phyloP scores from a whole-genome alignment of 1,140 invertebrate genomes.

The Orchesella cincta region DNA sequence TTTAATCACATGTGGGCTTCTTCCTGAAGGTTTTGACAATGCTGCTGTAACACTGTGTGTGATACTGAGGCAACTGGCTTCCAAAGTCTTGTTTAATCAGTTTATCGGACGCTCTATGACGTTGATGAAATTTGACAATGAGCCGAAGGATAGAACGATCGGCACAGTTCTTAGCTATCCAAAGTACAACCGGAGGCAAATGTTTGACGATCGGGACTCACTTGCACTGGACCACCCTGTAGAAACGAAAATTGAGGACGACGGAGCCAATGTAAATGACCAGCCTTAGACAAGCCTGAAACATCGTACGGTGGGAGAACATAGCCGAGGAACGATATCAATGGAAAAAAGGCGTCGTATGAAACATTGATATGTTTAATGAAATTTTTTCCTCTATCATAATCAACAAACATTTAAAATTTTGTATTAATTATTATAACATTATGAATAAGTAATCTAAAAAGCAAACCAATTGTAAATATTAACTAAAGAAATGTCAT shows the following conservation, averaged over 20 bases:
- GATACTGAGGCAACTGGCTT: conserved; percentile 10
- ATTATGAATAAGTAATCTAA: too few species aligned
- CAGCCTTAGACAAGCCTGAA: too few species aligned
- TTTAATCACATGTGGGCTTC: conserved; percentile 16
- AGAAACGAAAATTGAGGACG: background rate
- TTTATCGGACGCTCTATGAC: conserved; percentile 24
- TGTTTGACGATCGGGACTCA: background rate
- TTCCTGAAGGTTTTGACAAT: conserved; percentile 34
- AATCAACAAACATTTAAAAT: too few species aligned
- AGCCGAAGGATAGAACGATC: background rate
- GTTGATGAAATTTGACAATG: background rate
- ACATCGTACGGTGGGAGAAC: too few species aligned
- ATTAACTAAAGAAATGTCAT: too few species aligned
- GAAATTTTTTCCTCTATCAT: too few species aligned
- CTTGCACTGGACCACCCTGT: background rate
- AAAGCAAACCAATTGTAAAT: too few species aligned
- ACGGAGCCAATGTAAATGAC: background rate
- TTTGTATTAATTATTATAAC: too few species aligned
- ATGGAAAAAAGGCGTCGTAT: too few species aligned
- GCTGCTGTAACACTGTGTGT: conserved; percentile 25
- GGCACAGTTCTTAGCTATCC: background rate
- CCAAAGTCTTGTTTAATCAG: conserved; percentile 20
- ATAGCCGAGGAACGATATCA: too few species aligned
- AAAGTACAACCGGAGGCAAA: background rate
- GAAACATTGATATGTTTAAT: too few species aligned